phyloP scores from a whole-genome alignment of 2,888 invertebrate genomes.

The Pomacea canaliculata region DNA sequence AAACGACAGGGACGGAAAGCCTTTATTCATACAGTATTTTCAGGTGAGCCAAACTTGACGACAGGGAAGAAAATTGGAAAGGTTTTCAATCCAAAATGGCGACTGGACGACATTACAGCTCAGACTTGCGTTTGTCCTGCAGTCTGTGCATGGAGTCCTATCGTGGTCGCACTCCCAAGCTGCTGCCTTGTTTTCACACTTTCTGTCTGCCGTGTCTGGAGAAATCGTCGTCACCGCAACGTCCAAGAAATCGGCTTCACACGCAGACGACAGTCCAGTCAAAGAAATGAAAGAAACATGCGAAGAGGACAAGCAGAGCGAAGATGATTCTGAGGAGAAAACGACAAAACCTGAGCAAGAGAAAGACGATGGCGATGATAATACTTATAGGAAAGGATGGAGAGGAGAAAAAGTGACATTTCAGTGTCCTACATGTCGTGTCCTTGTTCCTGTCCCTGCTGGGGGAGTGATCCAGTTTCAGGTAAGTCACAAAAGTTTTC shows the following conservation, averaged over 20 bases:
- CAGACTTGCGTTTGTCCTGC: neutral
- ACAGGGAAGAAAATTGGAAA: no score
- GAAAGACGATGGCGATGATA: neutral
- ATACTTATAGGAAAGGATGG: neutral
- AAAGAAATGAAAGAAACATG: neutral
- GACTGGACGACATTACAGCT: neutral
- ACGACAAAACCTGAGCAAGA: neutral
- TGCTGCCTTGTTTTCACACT: slow-evolving; percentile 15
- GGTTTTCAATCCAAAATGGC: neutral
- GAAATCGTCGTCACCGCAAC: neutral
- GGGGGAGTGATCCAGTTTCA: slow-evolving; percentile 5
- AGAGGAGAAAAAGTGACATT: neutral
- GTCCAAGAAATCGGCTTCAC: neutral
- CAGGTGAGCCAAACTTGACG: no score
- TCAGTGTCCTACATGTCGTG: slow-evolving; percentile 13
- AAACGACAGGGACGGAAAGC: no score
- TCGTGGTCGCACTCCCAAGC: neutral
- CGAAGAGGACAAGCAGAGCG: neutral
- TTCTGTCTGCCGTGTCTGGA: slow-evolving; percentile 17
- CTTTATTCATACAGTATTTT: no score
- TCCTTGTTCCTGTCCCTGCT: neutral
- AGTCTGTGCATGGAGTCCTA: slow-evolving; percentile 18
- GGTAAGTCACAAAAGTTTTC: neutral
- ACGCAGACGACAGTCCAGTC: no score
- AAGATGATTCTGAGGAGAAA: neutral